Base-by-base conservation (phyloP, 1,140 invertebrate genomes). In the Macrobrachium rosenbergii region DNA sequence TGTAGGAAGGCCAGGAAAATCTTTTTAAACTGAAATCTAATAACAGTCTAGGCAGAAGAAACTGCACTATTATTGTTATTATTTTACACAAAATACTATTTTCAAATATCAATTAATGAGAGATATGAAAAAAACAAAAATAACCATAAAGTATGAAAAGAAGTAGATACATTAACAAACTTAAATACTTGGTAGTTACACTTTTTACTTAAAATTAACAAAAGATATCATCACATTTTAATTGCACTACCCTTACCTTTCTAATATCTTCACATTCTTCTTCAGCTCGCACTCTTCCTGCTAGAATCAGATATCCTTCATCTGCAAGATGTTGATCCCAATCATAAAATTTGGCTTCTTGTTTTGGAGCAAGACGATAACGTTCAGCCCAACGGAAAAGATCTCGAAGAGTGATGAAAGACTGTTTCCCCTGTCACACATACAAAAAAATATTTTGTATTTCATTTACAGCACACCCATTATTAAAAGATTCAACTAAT, bases 321-420 rank as follows among this genome's bases (percentile, higher is more conserved):
- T 99, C 98, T 2, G 97, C 97, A 52, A 99, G 93, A 93, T 99
- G 97, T 92, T 99, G 98, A 91, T 98, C 96, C 98, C 98, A 99
- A 92, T 99, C 98, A 91, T 98, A 98, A 83, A 96, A 95, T 28
- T 93, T 93, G 72, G 93, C 91, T n/a, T 92, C 91, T 90, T 91
- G 90, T 92, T 93, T n/a, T 92, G 88, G 93, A 23, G 96, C 96
- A 11, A 95, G 92, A 69, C 95, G 94, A 91, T 99, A 99, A 58
- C 99, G 94, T 91, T 99, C 96, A 0, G 97, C 99, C 99, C 99
- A 99, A 79, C 99, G 94, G 91, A 99, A 99, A 0, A 99, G 93
- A 93, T 99, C 99, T 90, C 98, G 93, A 11, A 99, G 92, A 0
- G 98, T 99, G 83, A 98, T 97, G 90, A 98, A 99, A 62, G 98